Conservation (phyloP, 2,797 vertebrate species). For the Spondyliosoma cantharus region DNA sequence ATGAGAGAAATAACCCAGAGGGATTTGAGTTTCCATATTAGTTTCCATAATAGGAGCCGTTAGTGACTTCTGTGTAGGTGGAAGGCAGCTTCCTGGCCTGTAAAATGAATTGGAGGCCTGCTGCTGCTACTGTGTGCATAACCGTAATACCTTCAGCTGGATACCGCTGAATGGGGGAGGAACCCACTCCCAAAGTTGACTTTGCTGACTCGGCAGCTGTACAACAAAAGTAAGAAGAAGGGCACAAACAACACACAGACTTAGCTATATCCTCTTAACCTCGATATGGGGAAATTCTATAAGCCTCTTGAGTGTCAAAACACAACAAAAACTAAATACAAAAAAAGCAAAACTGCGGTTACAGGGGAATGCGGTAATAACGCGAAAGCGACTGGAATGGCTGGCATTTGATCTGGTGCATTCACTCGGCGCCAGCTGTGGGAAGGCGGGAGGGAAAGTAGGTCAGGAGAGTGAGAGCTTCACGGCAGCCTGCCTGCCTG, state of each 20-base stretch:
- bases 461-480: slow-evolving; percentile 80
- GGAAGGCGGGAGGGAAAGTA: slow-evolving; percentile 80
- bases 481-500: slow-evolving; percentile 61
- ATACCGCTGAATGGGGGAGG: slow-evolving; percentile 61
- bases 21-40: slow-evolving; percentile 66
- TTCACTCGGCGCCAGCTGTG: slow-evolving; percentile 78
- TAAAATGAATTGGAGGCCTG: slow-evolving; percentile 59
- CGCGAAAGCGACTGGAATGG: slow-evolving; percentile 71
- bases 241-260: slow-evolving; percentile 18
- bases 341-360: slow-evolving; percentile 50
- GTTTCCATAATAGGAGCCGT: slow-evolving; percentile 64
- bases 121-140: slow-evolving; percentile 52
- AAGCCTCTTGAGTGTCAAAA: slow-evolving; percentile 39
- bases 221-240: slow-evolving; percentile 36
- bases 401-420: slow-evolving; percentile 75
- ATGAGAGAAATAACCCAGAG: slow-evolving; percentile 55
- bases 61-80: slow-evolving; percentile 50
- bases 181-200: slow-evolving; percentile 56
- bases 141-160: slow-evolving; percentile 45
- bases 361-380: slow-evolving; percentile 67
- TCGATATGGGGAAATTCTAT: slow-evolving; percentile 45
- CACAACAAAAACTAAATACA: slow-evolving; percentile 46
- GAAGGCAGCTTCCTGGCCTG: slow-evolving; percentile 58
- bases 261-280: slow-evolving; percentile 45
- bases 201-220: slow-evolving; percentile 72